Conservation (phyloP, 2,888 invertebrate species). For the Aelia acuminata region DNA sequence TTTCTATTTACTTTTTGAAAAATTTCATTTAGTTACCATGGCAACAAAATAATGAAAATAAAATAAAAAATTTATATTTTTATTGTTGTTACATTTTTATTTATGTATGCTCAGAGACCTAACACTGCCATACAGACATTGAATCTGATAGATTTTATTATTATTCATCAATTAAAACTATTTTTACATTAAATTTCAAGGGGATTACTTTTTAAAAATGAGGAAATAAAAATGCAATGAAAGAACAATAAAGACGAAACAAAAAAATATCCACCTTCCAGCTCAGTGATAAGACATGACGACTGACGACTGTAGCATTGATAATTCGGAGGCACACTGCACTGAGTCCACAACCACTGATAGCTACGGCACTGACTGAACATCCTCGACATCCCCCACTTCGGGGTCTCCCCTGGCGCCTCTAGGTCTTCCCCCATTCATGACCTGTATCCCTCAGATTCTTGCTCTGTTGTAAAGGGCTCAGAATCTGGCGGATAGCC, state of each 20-base stretch:
- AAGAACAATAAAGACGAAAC: not conserved
- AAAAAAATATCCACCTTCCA: not conserved
- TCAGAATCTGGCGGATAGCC: not conserved
- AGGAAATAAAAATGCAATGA: not conserved
- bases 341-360: not conserved
- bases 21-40: too few relatives aligned
- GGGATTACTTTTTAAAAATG: too few relatives aligned
- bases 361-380: constrained; percentile 11
- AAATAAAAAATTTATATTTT: too few relatives aligned
- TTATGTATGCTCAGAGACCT: too few relatives aligned
- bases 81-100: too few relatives aligned
- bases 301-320: not conserved
- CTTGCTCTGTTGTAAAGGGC: not conserved
- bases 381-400: not conserved
- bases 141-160: too few relatives aligned
- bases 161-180: too few relatives aligned
- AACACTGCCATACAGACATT: too few relatives aligned
- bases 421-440: not conserved
- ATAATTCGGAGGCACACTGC: not conserved
- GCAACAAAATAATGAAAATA: too few relatives aligned
- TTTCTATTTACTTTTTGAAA: too few relatives aligned
- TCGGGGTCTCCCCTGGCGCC: not conserved
- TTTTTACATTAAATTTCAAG: too few relatives aligned
- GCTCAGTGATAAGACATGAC: constrained; percentile 16
- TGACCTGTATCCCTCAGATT: not conserved